Conservation (phyloP, 2,797 vertebrate species). For the Poecile montanus region DNA sequence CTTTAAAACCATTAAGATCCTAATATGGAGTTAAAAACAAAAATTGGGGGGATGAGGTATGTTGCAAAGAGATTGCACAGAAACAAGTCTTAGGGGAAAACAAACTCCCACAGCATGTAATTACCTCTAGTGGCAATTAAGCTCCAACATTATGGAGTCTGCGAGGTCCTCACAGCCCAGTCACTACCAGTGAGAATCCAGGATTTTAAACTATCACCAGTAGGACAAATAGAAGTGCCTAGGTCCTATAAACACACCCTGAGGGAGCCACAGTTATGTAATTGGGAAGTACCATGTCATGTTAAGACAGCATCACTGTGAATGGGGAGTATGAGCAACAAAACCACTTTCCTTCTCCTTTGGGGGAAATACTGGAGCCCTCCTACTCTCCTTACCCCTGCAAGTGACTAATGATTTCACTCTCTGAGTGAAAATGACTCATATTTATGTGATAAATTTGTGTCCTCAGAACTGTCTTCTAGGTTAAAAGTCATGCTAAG, state of each 20-base stretch:
- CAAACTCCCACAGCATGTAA: background rate
- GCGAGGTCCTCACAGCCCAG: background rate
- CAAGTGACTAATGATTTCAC: background rate
- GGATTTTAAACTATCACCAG: background rate
- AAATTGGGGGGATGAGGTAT: background rate
- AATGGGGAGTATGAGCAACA: background rate
- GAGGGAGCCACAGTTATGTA: background rate
- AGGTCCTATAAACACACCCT: background rate
- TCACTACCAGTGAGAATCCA: background rate
- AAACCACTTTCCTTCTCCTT: background rate
- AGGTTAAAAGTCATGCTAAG: background rate
- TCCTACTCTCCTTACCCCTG: background rate
- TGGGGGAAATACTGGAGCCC: background rate
- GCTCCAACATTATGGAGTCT: background rate
- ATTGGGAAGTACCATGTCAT: fast-evolving
- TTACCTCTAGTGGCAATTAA: background rate
- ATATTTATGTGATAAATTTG: background rate
- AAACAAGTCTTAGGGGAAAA: background rate
- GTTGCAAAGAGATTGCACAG: background rate
- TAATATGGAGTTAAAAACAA: background rate
- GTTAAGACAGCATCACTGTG: background rate
- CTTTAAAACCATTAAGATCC: background rate
- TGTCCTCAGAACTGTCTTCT: background rate
- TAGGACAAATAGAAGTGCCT: background rate
- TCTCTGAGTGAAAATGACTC: background rate